These are phyloP conservation scores for Hestina assimilis DNA, from an alignment of 1,140 invertebrate genomes.

Conservation along the genomic window DNA sequence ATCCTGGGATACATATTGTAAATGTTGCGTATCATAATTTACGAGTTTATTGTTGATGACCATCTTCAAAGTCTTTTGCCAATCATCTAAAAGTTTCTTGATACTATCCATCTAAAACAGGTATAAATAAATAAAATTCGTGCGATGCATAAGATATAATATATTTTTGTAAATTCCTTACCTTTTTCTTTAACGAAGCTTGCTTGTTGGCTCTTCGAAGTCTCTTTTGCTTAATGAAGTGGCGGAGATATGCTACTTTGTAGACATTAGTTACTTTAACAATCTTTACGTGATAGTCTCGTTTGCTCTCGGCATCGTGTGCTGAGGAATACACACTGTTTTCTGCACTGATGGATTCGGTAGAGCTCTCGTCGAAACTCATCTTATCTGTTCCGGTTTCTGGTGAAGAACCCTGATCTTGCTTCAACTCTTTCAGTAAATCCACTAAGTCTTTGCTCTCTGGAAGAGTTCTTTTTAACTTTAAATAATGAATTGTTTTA, in stretches of 20 bases:
- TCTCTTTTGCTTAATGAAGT: conserved; percentile 64
- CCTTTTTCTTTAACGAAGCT: conserved; percentile 62
- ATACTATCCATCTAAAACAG: conserved; percentile 64
- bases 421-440: conserved; percentile 53
- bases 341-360: conserved; percentile 27
- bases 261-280: conserved; percentile 69
- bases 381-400: conserved; percentile 24
- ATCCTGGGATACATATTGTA: conserved; percentile 49
- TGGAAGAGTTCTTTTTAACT: conserved; percentile 36
- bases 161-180: no score
- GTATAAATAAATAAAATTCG: no score
- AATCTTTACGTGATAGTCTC: conserved; percentile 61
- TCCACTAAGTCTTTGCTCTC: conserved; percentile 51
- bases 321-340: conserved; percentile 48
- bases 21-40: conserved; percentile 41
- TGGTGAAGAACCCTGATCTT: conserved; percentile 34
- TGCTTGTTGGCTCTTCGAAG: conserved; percentile 53
- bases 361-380: conserved; percentile 31
- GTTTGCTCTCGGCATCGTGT: conserved; percentile 40
- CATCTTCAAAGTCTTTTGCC: conserved; percentile 60
- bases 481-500: not conserved
- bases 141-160: no score
- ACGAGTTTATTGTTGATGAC: conserved; percentile 58
- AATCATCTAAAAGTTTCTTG: conserved; percentile 62
- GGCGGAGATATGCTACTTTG: conserved; percentile 63